These are phyloP conservation scores for Clitarchus hookeri DNA, from an alignment of 2,888 invertebrate genomes.

Conservation along the genomic window DNA sequence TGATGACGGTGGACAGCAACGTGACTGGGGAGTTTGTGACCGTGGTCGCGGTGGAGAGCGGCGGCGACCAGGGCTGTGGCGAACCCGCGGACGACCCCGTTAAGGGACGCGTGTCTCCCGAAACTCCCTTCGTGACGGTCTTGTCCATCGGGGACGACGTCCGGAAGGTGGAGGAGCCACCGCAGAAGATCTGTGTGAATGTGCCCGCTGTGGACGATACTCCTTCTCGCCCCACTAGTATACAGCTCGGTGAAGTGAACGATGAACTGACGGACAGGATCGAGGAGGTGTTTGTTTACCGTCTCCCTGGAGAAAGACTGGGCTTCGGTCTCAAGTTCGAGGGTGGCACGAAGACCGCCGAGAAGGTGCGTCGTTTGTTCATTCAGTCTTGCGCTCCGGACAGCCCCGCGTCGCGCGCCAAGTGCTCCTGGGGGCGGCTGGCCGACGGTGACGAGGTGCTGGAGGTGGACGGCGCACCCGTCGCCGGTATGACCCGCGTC, in stretches of 20 bases:
- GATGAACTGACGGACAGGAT: constrained; percentile 53
- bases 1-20: background rate
- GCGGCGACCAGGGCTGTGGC: constrained; percentile 48
- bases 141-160: constrained; percentile 41
- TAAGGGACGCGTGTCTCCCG: constrained; percentile 16
- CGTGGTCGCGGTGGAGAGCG: constrained; percentile 63
- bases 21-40: constrained; percentile 61
- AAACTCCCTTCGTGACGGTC: constrained; percentile 38
- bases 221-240: constrained; percentile 8
- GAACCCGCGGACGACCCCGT: constrained; percentile 30
- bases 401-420: constrained; percentile 84
- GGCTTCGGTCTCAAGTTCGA: constrained; percentile 93
- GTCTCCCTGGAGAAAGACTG: constrained; percentile 86
- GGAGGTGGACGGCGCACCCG: constrained; percentile 80
- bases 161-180: constrained; percentile 53
- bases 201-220: background rate
- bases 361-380: constrained; percentile 78
- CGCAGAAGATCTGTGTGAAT: background rate
- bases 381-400: constrained; percentile 88
- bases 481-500: constrained; percentile 79
- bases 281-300: constrained; percentile 73
- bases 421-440: constrained; percentile 80
- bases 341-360: constrained; percentile 81
- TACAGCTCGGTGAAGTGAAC: background rate
- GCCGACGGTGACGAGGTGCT: constrained; percentile 79